Base-by-base conservation (phyloP, 2,797 vertebrate species). In the Enteromius treurensis region DNA sequence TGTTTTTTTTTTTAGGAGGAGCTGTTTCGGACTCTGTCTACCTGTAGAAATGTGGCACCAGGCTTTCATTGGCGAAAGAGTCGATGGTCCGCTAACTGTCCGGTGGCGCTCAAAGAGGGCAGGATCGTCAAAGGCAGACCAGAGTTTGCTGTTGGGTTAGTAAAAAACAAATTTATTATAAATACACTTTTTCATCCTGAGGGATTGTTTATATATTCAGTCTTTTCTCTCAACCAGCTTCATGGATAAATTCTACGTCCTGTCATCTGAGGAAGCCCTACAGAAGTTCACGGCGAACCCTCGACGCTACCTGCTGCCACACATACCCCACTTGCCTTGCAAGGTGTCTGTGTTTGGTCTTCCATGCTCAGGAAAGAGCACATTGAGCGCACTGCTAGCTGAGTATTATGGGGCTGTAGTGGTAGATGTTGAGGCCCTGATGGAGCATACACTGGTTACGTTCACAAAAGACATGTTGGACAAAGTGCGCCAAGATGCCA, bases 171-270 rank as follows among this genome's bases (percentile, higher is more conserved):
- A 47, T 32, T 10, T 55, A 34, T 69, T 45, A 19, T 37, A 47
- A 17, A 23, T 23, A 15, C 17, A 58, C n/a, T 34, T 23, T 23
- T 42, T 60, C 1, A 29, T 19, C 10, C 0, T 62, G 2, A 62
- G 26, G 5, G 40, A n/a, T 13, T 29, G 29, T 49, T 62, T 73
- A 58, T 14, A 13, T 15, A 42, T 49, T 11, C 11, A 5, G 32
- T 29, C 19, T 60, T 37, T 70, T 29, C 78, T 79, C 2, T 19
- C 87, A 32, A 86, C 32, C 91, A 99, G 98, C 88, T 98, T 99
- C 90, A 93, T 96, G 94, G 97, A 97, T 92, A 99, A 96, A 93
- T 90, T 98, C 64, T 99, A 98, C 13, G 1, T 96, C 55, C 90
- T 98, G 45, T 97, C 97, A 49, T 95, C 96, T 53, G 87, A 93